Percentiles rank a stretch among this genome's conserved stretches.
phyloP scores from a whole-genome alignment of 2,113 vertebrate species.

The Halichoerus grypus region DNA sequence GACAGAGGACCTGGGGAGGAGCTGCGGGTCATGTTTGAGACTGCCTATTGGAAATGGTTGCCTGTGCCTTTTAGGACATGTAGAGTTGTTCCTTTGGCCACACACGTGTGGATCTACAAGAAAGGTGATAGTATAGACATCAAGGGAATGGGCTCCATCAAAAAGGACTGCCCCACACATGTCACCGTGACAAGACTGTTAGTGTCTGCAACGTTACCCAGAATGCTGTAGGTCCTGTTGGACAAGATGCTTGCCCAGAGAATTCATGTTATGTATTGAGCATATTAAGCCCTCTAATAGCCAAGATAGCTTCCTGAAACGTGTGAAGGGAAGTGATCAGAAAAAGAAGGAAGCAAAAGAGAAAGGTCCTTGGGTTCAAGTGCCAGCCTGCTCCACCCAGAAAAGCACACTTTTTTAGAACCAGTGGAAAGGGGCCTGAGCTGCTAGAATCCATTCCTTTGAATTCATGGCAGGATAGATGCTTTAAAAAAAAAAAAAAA shows the following conservation, averaged over 20 bases:
- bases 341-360: background rate
- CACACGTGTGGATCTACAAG: background rate
- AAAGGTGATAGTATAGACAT: background rate
- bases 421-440: background rate
- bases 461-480: background rate
- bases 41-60: background rate
- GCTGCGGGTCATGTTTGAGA: background rate
- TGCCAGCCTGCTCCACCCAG: background rate
- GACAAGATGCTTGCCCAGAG: background rate
- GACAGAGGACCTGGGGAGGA: background rate
- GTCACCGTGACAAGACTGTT: background rate
- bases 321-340: background rate
- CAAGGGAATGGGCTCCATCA: background rate
- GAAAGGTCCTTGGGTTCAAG: background rate
- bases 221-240: background rate
- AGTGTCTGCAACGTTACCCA: background rate
- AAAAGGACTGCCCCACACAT: background rate
- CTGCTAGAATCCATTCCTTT: background rate
- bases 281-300: background rate
- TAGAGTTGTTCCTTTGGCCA: background rate
- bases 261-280: background rate
- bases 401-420: background rate
- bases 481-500: background rate
- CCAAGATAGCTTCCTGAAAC: background rate
- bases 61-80: background rate